Evolutionary conservation across 1,140 invertebrate species (phyloP).

Genomic region (Drosophila pachea): DNA sequence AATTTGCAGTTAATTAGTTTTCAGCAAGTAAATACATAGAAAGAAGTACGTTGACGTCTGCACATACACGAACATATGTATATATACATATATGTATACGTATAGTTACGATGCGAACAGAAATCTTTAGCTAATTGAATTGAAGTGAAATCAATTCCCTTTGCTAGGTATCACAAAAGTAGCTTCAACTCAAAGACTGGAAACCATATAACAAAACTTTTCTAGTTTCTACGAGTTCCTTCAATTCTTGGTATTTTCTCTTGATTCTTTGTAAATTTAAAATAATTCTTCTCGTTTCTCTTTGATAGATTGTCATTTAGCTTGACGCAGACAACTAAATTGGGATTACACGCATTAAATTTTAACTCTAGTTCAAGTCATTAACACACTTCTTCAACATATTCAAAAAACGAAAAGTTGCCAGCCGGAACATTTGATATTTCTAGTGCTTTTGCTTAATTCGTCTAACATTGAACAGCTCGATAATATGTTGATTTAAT

Average conservation of each 20-base stretch:
- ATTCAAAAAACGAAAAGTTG: too few species aligned
- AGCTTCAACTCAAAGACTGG: slow-evolving; percentile 48
- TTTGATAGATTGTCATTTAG: slow-evolving; percentile 65
- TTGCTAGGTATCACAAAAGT: slow-evolving; percentile 71
- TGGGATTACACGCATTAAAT: slow-evolving; percentile 22
- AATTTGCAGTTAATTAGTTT: slow-evolving; percentile 64
- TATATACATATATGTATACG: slow-evolving; percentile 19
- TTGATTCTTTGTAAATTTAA: neutral
- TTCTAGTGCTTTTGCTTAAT: slow-evolving; percentile 1
- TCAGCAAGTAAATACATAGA: slow-evolving; percentile 72
- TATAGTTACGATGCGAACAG: too few species aligned
- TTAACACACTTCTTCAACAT: slow-evolving; percentile 8
- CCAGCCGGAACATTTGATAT: slow-evolving; percentile 7
- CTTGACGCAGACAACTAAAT: slow-evolving; percentile 45
- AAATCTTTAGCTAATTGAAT: slow-evolving; percentile 61
- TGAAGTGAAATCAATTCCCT: slow-evolving; percentile 58
- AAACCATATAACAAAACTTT: slow-evolving; percentile 29
- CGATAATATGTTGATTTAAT: too few species aligned
- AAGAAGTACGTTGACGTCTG: slow-evolving; percentile 45
- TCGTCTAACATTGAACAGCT: neutral
- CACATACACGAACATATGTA: slow-evolving; percentile 26
- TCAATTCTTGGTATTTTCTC: neutral
- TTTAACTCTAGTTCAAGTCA: slow-evolving; percentile 14
- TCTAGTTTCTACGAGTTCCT: slow-evolving; percentile 28
- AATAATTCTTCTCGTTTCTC: slow-evolving; percentile 13